A percentile compares a stretch with the other conserved stretches of the same genome.
These are phyloP conservation scores for Pungitius pungitius DNA, from an alignment of 2,113 vertebrate species.

Conservation along the genomic window DNA sequence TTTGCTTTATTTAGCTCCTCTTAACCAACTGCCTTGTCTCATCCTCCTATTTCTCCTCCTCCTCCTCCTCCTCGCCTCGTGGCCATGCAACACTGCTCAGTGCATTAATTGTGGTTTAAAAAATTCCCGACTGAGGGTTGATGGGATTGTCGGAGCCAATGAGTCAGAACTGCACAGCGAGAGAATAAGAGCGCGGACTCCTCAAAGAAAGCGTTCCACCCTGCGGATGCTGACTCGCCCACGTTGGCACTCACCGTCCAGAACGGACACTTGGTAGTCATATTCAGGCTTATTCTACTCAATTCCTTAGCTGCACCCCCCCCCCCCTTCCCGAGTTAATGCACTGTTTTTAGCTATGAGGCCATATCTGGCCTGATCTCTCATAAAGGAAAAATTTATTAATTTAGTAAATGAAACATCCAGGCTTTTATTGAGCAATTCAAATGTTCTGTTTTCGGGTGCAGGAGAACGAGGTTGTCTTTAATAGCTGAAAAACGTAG, in stretches of 20 bases:
- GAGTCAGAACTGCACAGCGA: constrained; percentile 62
- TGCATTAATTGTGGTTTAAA: constrained; percentile 68
- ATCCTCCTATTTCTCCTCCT: constrained; percentile 1
- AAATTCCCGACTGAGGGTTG: constrained; percentile 58
- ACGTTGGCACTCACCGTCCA: constrained; percentile 13
- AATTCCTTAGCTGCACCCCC: neutral
- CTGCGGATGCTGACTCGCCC: constrained; percentile 22
- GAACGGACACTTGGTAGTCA: constrained; percentile 31
- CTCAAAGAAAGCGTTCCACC: constrained; percentile 47
- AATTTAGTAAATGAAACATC: constrained; percentile 17
- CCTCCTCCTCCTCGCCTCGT: constrained; percentile 22
- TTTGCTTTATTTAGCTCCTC: constrained; percentile 50
- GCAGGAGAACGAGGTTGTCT: neutral
- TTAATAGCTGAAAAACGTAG: neutral
- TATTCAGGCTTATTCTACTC: constrained; percentile 6
- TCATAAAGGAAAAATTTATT: too few relatives aligned
- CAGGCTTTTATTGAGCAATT: constrained; percentile 5
- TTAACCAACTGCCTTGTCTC: constrained; percentile 30
- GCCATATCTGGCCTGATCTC: constrained; percentile 4
- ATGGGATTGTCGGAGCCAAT: constrained; percentile 58
- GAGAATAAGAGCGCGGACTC: constrained; percentile 51
- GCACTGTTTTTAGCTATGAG: constrained; percentile 3
- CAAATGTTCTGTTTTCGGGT: neutral
- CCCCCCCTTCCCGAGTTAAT: constrained; percentile 27
- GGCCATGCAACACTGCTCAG: constrained; percentile 55